Conservation (phyloP, 2,888 invertebrate genomes). For the Salticus scenicus region DNA sequence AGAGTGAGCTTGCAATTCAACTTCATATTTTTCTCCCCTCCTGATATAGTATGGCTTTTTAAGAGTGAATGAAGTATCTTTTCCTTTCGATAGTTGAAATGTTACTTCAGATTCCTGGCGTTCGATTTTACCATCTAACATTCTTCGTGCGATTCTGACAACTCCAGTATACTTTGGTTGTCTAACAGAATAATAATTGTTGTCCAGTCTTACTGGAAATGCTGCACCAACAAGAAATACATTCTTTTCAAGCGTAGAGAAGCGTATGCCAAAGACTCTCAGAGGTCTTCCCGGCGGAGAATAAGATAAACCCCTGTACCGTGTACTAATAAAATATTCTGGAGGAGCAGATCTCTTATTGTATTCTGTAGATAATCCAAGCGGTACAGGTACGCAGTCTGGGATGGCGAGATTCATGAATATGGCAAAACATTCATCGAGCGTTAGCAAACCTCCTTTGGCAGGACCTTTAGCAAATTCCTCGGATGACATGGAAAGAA, state of each 20-base stretch:
- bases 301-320: conserved; percentile 59
- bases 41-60: conserved; percentile 69
- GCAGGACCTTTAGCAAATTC: conserved; percentile 72
- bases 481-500: conserved; percentile 72
- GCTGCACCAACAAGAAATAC: conserved; percentile 72
- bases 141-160: conserved; percentile 46
- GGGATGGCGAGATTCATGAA: conserved; percentile 73
- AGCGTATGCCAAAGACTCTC: conserved; percentile 49
- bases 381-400: conserved; percentile 70
- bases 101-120: conserved; percentile 69
- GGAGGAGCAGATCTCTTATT: conserved; percentile 57
- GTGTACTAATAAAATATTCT: conserved; percentile 67
- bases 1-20: conserved; percentile 68
- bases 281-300: conserved; percentile 57
- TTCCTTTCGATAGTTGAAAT: conserved; percentile 68
- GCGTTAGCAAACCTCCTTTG: conserved; percentile 69
- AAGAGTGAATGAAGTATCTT: conserved; percentile 64
- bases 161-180: conserved; percentile 68
- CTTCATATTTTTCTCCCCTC: conserved; percentile 69
- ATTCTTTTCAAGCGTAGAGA: conserved; percentile 68
- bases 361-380: conserved; percentile 56
- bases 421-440: conserved; percentile 71
- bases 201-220: conserved; percentile 72
- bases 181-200: conserved; percentile 72
- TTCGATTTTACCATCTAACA: conserved; percentile 62